These are phyloP conservation scores for Poecile atricapillus DNA, from an alignment of 2,113 vertebrate genomes.

Conservation along the genomic window DNA sequence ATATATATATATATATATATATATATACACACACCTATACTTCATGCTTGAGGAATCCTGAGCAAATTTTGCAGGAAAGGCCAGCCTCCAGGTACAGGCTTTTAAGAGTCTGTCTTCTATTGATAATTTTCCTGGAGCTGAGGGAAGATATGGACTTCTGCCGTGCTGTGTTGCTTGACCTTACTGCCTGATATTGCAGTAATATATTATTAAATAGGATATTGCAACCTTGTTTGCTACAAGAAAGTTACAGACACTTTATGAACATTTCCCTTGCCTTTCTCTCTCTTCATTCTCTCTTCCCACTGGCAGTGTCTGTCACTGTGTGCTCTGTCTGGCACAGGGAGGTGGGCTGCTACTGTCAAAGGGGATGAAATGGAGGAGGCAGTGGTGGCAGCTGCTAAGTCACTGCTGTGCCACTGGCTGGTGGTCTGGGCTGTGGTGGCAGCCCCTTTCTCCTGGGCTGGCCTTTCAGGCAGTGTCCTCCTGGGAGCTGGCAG, in stretches of 20 bases:
- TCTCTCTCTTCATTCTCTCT: not conserved
- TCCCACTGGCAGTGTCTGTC: not conserved
- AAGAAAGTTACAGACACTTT: not conserved
- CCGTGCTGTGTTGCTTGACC: not conserved
- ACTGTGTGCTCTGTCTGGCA: not conserved
- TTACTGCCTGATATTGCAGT: not conserved
- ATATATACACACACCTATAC: no score
- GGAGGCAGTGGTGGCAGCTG: not conserved
- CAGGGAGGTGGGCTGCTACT: not conserved
- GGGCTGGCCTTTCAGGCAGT: not conserved
- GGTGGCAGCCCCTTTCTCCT: not conserved
- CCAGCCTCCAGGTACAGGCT: not conserved
- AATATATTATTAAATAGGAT: no score
- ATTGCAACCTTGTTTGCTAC: not conserved
- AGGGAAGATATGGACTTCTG: fast-evolving
- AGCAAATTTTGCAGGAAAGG: not conserved
- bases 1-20: no score
- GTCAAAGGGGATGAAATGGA: not conserved
- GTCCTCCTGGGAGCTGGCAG: not conserved
- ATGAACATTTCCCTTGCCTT: fast-evolving
- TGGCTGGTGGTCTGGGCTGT: not conserved
- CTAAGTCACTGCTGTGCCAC: not conserved
- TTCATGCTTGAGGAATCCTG: not conserved
- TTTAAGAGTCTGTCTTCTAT: not conserved
- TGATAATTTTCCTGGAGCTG: not conserved